Evolutionary conservation across 2,113 vertebrate species (phyloP).

Genomic region (Morone saxatilis): DNA sequence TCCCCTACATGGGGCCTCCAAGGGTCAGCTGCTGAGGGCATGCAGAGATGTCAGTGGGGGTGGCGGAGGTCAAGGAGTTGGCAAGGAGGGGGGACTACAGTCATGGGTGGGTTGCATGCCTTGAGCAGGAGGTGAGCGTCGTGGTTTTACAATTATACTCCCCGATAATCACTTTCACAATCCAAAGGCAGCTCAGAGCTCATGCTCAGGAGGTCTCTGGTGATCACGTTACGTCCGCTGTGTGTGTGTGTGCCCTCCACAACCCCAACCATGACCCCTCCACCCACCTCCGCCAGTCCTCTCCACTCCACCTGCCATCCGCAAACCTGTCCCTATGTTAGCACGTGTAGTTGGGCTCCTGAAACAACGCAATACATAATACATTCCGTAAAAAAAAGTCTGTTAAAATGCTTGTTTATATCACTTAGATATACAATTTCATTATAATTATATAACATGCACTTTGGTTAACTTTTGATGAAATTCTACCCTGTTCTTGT

Average conservation of each 20-base stretch:
- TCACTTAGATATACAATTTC: not conserved
- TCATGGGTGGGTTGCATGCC: conserved; percentile 64
- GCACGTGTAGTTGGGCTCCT: conserved; percentile 19
- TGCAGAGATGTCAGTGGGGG: conserved; percentile 66
- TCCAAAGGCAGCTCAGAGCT: conserved; percentile 64
- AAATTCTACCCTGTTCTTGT: not conserved
- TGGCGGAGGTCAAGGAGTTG: conserved; percentile 74
- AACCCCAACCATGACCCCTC: conserved; percentile 42
- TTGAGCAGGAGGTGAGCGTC: conserved; percentile 72
- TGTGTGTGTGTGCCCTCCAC: conserved; percentile 56
- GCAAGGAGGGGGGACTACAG: conserved; percentile 17
- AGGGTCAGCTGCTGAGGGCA: conserved; percentile 79
- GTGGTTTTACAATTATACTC: conserved; percentile 76
- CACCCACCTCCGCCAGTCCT: conserved; percentile 28
- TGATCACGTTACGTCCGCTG: conserved; percentile 77
- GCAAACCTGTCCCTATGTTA: conserved; percentile 20
- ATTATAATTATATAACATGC: not conserved
- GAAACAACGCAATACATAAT: not conserved
- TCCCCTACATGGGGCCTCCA: conserved; percentile 64
- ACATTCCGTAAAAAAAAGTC: not conserved
- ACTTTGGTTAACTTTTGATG: not conserved
- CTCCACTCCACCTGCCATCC: conserved; percentile 58
- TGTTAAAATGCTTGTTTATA: not conserved
- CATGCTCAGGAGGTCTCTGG: conserved; percentile 65
- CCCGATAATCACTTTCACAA: conserved; percentile 83